These are phyloP conservation scores for Lagorchestes hirsutus DNA, from an alignment of 2,797 vertebrate genomes.

Conservation along the genomic window DNA sequence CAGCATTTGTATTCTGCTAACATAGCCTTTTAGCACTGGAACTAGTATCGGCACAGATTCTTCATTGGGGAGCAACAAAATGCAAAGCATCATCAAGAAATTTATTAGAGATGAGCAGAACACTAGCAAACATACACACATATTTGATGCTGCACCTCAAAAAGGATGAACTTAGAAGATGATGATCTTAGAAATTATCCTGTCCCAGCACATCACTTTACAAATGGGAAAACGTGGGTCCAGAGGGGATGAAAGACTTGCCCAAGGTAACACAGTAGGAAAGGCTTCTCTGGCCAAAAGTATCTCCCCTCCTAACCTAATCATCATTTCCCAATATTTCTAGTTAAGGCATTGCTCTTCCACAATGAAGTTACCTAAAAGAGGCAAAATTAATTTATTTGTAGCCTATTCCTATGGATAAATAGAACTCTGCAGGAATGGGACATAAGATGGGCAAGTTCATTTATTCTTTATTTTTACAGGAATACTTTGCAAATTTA, in stretches of 20 bases:
- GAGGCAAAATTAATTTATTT: not conserved
- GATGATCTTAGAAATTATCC: not conserved
- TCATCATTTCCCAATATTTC: not conserved
- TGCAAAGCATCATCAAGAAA: slow-evolving; percentile 21
- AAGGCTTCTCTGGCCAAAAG: not conserved
- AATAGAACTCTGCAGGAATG: not conserved
- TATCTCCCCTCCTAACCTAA: not conserved
- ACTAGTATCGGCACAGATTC: not conserved
- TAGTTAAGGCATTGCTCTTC: not conserved
- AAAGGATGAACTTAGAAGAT: not conserved
- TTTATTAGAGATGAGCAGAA: not conserved
- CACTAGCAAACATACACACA: slow-evolving; percentile 31
- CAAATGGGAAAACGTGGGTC: not conserved
- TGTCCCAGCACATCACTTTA: not conserved
- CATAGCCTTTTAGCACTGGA: not conserved
- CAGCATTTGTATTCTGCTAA: not conserved
- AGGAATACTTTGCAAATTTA: not conserved
- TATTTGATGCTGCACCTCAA: not conserved
- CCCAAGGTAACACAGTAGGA: not conserved
- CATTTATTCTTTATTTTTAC: not conserved
- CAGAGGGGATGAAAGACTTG: not conserved
- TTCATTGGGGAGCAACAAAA: slow-evolving; percentile 41
- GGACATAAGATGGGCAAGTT: not conserved
- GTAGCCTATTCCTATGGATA: not conserved
- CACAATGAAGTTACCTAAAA: not conserved